These are phyloP conservation scores for Hoplias malabaricus DNA, from an alignment of 2,113 vertebrate species.

Conservation along the genomic window DNA sequence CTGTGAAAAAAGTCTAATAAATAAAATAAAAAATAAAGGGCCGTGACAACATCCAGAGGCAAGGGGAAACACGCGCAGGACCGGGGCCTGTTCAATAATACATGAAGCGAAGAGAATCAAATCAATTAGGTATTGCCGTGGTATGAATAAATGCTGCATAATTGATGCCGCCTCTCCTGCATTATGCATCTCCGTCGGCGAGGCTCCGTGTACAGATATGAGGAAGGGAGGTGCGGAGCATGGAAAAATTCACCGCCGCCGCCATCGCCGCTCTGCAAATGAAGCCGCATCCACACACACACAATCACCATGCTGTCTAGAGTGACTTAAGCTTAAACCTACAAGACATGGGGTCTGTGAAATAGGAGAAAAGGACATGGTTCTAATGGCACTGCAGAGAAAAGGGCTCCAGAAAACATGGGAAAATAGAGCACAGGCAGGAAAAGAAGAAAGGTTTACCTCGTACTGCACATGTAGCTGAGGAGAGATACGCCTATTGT, in stretches of 20 bases:
- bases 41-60: slow-evolving; percentile 34
- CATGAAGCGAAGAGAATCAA: slow-evolving; percentile 67
- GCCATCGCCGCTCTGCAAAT: slow-evolving; percentile 21
- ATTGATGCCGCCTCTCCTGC: slow-evolving; percentile 64
- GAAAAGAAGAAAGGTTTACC: too few species aligned
- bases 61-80: slow-evolving; percentile 42
- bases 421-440: background rate
- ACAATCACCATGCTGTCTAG: background rate
- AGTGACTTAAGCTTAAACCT: slow-evolving; percentile 18
- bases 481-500: too few species aligned
- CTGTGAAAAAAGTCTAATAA: background rate
- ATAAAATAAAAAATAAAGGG: too few species aligned
- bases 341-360: background rate
- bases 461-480: too few species aligned
- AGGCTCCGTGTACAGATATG: slow-evolving; percentile 55
- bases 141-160: slow-evolving; percentile 71
- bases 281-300: background rate
- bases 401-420: background rate
- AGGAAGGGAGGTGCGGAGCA: slow-evolving; percentile 45
- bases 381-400: background rate
- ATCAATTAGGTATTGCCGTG: slow-evolving; percentile 69
- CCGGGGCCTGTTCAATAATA: slow-evolving; percentile 64
- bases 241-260: slow-evolving; percentile 45
- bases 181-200: slow-evolving; percentile 64
- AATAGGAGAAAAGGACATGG: background rate